These are phyloP conservation scores for Prionailurus viverrinus DNA, from an alignment of 2,113 vertebrate genomes.

Conservation along the genomic window DNA sequence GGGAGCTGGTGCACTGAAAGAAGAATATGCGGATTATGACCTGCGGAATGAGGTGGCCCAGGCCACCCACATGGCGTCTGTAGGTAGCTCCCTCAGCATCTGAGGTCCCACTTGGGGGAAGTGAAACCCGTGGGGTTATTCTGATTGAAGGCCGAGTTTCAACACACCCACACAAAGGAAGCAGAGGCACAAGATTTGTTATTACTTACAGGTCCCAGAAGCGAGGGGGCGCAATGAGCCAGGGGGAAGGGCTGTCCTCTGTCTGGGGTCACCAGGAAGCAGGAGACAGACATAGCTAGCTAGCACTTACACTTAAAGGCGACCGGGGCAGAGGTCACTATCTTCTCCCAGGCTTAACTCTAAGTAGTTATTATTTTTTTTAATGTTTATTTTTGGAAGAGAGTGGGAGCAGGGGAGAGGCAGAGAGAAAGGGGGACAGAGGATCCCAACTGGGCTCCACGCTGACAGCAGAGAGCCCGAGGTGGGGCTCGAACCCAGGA, in stretches of 20 bases:
- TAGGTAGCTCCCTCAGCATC: background rate
- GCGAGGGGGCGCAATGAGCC: background rate
- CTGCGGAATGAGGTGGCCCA: background rate
- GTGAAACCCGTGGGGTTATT: background rate
- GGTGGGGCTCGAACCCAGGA: no score
- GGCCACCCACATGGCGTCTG: background rate
- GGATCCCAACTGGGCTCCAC: no score
- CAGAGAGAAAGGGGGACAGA: no score
- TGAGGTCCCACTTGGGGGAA: background rate
- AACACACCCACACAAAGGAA: background rate
- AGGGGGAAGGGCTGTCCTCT: background rate
- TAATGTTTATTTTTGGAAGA: no score
- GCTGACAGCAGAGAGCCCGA: no score
- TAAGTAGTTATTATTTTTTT: background rate
- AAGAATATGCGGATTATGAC: background rate
- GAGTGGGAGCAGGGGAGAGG: no score
- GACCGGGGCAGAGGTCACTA: background rate
- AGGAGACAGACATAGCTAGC: background rate
- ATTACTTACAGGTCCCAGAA: background rate
- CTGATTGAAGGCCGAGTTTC: background rate
- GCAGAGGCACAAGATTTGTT: background rate
- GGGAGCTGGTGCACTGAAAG: background rate
- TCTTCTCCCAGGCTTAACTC: background rate
- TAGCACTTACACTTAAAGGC: background rate
- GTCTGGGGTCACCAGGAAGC: background rate